A percentile compares a stretch with the other conserved stretches of the same genome.
Evolutionary conservation across 2,113 vertebrate genomes (phyloP).

Genomic region (Fregetta grallaria): DNA sequence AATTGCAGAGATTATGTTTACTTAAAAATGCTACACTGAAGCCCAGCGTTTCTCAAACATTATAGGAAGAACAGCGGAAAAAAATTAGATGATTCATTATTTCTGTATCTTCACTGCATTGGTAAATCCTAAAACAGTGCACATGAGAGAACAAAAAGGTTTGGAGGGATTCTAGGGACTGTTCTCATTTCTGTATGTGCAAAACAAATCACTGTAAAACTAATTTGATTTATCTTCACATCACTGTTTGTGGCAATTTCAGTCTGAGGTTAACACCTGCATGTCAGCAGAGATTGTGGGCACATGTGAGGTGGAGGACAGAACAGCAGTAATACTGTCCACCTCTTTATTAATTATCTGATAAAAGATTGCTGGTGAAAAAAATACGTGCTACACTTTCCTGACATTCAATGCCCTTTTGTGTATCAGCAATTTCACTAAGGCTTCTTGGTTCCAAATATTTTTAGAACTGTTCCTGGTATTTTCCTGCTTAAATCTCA

Average conservation of each 20-base stretch:
- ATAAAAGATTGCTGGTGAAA: background rate
- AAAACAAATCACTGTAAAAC: background rate
- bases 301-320: background rate
- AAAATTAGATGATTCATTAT: background rate
- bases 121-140: background rate
- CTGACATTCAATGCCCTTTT: background rate
- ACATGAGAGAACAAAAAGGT: background rate
- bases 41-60: background rate
- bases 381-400: background rate
- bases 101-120: background rate
- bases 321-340: background rate
- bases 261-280: background rate
- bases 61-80: background rate
- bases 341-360: background rate
- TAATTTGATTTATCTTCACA: background rate
- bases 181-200: background rate
- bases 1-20: background rate
- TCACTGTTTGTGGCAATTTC: background rate
- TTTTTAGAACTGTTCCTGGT: background rate
- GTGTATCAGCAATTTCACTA: background rate
- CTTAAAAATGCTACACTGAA: background rate
- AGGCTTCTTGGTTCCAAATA: background rate
- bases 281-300: background rate
- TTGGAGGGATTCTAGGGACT: background rate
- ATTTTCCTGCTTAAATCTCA: background rate